Conservation (phyloP, 2,888 invertebrate genomes). For the Ennomos erosarius region DNA sequence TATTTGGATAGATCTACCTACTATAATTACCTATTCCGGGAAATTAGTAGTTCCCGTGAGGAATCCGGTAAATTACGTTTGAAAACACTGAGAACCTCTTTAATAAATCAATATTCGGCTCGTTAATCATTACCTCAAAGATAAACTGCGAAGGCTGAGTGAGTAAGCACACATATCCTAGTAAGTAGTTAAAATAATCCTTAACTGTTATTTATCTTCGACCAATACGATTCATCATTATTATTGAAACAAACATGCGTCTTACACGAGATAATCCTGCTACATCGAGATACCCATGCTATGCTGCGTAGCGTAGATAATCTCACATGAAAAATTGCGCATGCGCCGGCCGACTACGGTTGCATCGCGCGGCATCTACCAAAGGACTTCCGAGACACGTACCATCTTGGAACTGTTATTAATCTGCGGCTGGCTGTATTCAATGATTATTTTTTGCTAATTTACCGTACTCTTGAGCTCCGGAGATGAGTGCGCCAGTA, state of each 20-base stretch:
- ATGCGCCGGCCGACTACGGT: slow-evolving; percentile 10
- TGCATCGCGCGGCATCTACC: slow-evolving; percentile 30
- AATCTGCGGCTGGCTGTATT: slow-evolving; percentile 28
- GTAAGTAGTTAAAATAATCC: slow-evolving; percentile 1
- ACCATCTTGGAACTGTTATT: slow-evolving; percentile 21
- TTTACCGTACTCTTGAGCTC: slow-evolving; percentile 65
- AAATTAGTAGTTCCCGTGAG: too few species aligned
- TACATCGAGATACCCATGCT: slow-evolving; percentile 15
- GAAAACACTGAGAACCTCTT: too few species aligned
- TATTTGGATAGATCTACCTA: too few species aligned
- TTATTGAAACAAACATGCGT: slow-evolving; percentile 21
- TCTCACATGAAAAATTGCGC: slow-evolving; percentile 36
- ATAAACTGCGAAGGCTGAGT: too few species aligned
- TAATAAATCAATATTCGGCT: too few species aligned
- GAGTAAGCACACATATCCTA: too few species aligned
- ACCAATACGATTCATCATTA: slow-evolving; percentile 25
- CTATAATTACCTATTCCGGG: too few species aligned
- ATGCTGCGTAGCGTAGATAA: slow-evolving; percentile 32
- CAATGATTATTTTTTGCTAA: slow-evolving; percentile 74
- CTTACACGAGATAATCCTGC: slow-evolving; percentile 23
- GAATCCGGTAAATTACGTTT: too few species aligned
- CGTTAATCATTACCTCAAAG: too few species aligned
- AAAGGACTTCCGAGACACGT: slow-evolving; percentile 38
- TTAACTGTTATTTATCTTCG: slow-evolving; percentile 22
- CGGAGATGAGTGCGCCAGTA: slow-evolving; percentile 45